A percentile compares a stretch with the other conserved stretches of the same genome.
phyloP scores from a whole-genome alignment of 2,113 vertebrate species.

The Aramus guarauna region DNA sequence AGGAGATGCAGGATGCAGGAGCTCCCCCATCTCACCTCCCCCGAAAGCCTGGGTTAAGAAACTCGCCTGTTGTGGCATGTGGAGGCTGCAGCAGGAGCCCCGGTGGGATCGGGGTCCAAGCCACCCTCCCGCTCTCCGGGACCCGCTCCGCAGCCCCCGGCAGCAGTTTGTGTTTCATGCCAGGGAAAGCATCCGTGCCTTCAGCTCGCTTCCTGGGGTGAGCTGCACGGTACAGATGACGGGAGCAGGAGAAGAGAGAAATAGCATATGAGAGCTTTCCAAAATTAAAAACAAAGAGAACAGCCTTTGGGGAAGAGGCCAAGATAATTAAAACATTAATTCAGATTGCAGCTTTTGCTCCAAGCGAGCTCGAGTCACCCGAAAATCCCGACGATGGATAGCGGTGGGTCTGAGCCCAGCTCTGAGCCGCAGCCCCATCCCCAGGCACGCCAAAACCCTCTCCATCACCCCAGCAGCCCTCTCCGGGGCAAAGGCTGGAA shows the following conservation, averaged over 20 bases:
- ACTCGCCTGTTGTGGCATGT: accelerated
- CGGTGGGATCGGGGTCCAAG: accelerated
- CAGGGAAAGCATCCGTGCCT: not conserved
- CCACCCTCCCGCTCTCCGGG: not conserved
- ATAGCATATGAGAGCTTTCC: not conserved
- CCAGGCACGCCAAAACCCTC: not conserved
- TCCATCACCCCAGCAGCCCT: not conserved
- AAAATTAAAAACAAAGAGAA: slow-evolving; percentile 56
- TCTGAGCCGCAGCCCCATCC: not conserved
- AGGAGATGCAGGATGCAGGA: not conserved
- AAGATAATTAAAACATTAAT: slow-evolving; percentile 71
- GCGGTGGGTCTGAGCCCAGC: accelerated
- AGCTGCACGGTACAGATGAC: not conserved
- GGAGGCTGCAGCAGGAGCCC: accelerated
- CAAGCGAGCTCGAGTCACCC: not conserved
- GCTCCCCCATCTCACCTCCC: not conserved
- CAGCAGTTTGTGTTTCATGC: not conserved
- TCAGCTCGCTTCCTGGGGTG: not conserved
- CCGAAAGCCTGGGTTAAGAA: not conserved
- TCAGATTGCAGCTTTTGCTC: slow-evolving; percentile 35
- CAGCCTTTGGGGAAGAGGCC: slow-evolving; percentile 35
- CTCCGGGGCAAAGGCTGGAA: not conserved
- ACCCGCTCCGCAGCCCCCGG: not conserved
- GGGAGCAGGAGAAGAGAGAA: not conserved
- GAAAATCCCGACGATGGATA: not conserved